Evolutionary conservation across 2,797 vertebrate genomes (phyloP), one percentile per base, ranked within the genome.

Genomic region (Hypotaenidia philippensis): DNA sequence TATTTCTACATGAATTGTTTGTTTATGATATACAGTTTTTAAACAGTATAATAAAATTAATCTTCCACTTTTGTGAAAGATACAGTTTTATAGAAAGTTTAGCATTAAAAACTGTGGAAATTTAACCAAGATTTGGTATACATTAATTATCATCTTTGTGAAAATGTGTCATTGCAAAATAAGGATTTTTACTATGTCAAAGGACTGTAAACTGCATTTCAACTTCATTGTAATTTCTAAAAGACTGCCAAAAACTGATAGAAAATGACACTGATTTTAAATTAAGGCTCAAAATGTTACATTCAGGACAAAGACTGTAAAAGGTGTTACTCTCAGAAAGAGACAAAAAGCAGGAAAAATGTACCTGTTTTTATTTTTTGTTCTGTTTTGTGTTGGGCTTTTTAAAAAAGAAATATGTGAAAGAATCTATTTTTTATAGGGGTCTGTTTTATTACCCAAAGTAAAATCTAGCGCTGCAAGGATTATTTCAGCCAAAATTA

Each of bases 1-100:
- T 94, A 95, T 97, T 98, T 98, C 97, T 97, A 97, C 97, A 97
- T 93, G 96, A 97, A 95, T 95, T 97, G 96, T 93, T 97, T 97
- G 81, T 84, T 83, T 95, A 21, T 77, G 92, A 97, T 95, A 88
- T 65, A 94, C 70, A 89, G 56, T 79, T 93, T 95, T 96, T 93
- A 95, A 83, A 83, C 82, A 88, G 69, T n/a, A 66, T 9, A 41
- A 94, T 79, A 94, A 95, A 96, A 93, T 29, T 32, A 19, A 72
- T 83, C 61, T 89, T 87, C 34, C 40, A 64, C 50, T 83, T 96
- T 91, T 94, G 63, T 52, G 53, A 60, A 91, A 95, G 44, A 93
- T 76, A 74, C 6, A 36, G 1, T 7, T 87, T 87, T 75, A 49
- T 25, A 64, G 36, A 83, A 52, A 69, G 83, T 52, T 81, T 86